These are phyloP conservation scores for Salvelinus sp. DNA, from an alignment of 2,113 vertebrate species.

Conservation along the genomic window DNA sequence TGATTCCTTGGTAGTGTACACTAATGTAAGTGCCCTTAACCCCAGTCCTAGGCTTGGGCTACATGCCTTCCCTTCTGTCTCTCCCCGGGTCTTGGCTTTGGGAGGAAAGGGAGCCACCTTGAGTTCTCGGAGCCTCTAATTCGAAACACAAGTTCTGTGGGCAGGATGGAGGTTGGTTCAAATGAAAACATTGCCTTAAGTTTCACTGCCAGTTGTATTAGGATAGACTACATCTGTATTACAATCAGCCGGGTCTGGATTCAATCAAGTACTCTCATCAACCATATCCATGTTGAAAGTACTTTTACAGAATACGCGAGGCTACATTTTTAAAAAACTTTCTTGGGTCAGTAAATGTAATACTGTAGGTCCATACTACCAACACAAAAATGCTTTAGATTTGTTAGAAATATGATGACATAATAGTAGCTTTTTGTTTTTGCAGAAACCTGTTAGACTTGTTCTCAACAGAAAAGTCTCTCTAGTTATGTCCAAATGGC, in stretches of 20 bases:
- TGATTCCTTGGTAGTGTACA: constrained; percentile 10
- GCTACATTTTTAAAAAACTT: neutral
- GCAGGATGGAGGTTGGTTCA: constrained; percentile 45
- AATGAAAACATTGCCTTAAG: constrained; percentile 54
- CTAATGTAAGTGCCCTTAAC: no score
- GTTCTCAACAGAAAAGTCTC: no score
- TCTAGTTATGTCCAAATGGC: no score
- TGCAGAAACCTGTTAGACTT: no score
- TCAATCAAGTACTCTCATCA: constrained; percentile 20
- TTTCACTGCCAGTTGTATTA: constrained; percentile 36
- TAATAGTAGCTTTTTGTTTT: no score
- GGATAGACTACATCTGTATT: constrained; percentile 41
- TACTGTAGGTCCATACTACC: neutral
- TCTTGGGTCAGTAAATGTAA: neutral
- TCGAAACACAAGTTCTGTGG: constrained; percentile 52
- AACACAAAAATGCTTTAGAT: no score
- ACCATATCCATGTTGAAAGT: no score
- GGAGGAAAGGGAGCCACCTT: constrained; percentile 15
- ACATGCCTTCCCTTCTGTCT: no score
- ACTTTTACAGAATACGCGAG: no score
- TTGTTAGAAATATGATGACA: no score
- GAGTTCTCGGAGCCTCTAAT: constrained; percentile 35
- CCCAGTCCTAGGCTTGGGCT: no score
- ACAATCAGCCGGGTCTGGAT: constrained; percentile 45
- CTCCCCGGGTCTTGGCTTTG: neutral